Base-by-base conservation (phyloP, 2,797 vertebrate species). In the Acestrorhynchus altus region DNA sequence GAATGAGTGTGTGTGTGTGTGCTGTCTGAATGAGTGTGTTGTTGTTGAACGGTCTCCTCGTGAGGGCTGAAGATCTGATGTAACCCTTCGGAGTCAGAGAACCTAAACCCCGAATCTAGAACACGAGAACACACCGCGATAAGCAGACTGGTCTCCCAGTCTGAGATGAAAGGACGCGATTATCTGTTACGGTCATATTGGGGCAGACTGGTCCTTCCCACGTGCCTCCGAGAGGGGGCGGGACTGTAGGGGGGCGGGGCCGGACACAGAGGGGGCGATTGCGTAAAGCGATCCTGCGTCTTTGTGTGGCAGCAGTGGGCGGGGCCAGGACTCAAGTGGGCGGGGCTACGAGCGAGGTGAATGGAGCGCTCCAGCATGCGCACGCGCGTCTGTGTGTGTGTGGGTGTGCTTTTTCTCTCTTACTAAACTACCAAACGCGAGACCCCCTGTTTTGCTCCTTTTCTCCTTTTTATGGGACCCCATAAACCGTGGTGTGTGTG, bases 261-360 rank as follows among this genome's bases (percentile, higher is more conserved):
- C 51, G 40, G 35, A 59, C 56, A 57, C 9, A 20, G 46, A 24
- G 78, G 68, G 76, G 81, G 63, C 85, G 87, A 83, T 80, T 88
- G 88, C 86, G 91, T 91, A 89, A 91, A 86, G 85, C 88, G 90
- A 92, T 91, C 90, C 89, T 85, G 87, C 81, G 82, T 87, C 84
- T 89, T 91, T 94, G 92, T 93, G 84, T 81, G 78, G 31, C 2
- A 35, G 31, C 54, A 60, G 74, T 78, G n/a, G n/a, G n/a, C n/a
- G n/a, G n/a, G n/a, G n/a, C n/a, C n/a, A n/a, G n/a, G n/a, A n/a
- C n/a, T n/a, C n/a, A n/a, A 77, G 86, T 84, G 67, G 83, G 60
- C 80, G 66, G 81, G 74, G 76, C 75, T 79, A 15, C 42, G 51
- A 72, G 60, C 47, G 69, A 47, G 40, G 85, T 89, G 89, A 94